Percentiles rank a stretch among this genome's conserved stretches.
These are phyloP conservation scores for Anoplopoma fimbria DNA, from an alignment of 2,113 vertebrate species.

Conservation along the genomic window DNA sequence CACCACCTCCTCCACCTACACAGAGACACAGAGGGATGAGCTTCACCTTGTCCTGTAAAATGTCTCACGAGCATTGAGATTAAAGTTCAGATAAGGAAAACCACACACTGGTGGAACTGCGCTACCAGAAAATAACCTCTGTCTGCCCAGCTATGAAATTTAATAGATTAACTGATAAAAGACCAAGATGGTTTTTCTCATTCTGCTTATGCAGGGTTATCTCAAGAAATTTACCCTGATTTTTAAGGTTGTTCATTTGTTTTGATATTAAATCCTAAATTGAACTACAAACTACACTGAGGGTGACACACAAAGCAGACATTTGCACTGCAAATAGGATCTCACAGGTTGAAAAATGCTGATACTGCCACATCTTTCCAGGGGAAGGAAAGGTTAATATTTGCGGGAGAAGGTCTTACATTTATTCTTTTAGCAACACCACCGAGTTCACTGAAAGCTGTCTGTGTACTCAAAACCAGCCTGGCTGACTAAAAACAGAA, in stretches of 20 bases:
- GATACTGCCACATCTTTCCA: conserved; percentile 5
- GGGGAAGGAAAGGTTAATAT: conserved; percentile 27
- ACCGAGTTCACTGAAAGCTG: conserved; percentile 30
- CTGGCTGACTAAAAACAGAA: conserved; percentile 39
- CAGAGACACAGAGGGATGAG: conserved; percentile 46
- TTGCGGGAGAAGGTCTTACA: conserved; percentile 15
- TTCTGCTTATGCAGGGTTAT: not conserved
- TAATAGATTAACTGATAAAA: conserved; percentile 33
- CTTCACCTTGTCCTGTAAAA: conserved; percentile 22
- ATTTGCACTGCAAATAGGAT: conserved; percentile 10
- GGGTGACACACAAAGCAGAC: not conserved
- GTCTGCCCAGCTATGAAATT: conserved; percentile 37
- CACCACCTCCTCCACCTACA: conserved; percentile 98
- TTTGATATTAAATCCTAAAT: not conserved
- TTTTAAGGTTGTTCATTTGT: not conserved
- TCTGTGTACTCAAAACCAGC: conserved; percentile 39
- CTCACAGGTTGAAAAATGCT: not conserved
- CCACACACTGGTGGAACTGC: conserved; percentile 24
- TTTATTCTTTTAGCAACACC: conserved; percentile 33
- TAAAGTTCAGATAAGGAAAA: conserved; percentile 48
- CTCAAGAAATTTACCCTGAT: not conserved
- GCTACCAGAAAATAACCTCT: conserved; percentile 50
- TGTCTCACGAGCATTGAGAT: conserved; percentile 33
- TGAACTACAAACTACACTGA: not conserved
- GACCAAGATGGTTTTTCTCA: not conserved